phyloP scores from a whole-genome alignment of 2,888 invertebrate genomes.

The Acronicta alni region DNA sequence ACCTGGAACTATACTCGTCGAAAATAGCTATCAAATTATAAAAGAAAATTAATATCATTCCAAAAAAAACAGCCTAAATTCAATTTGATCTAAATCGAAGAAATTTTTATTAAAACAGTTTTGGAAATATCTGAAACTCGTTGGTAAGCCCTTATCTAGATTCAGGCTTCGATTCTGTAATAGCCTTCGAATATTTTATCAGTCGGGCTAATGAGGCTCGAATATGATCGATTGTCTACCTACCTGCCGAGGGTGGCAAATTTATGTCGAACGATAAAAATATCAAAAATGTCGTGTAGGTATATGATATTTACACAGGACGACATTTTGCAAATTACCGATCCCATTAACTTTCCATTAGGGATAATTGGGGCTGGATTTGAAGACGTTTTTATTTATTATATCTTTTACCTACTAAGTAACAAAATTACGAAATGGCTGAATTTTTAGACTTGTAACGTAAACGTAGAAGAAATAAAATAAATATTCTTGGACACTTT shows the following conservation, averaged over 20 bases:
- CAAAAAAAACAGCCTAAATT: conserved; percentile 19
- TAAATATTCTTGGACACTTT: too few species aligned
- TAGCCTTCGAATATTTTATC: conserved; percentile 38
- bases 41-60: background rate
- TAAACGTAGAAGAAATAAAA: too few species aligned
- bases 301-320: conserved; percentile 79
- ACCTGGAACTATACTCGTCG: too few species aligned
- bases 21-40: background rate
- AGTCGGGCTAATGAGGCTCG: conserved; percentile 48
- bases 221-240: conserved; percentile 53
- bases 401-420: conserved; percentile 29
- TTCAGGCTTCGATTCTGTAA: conserved; percentile 40
- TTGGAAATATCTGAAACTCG: conserved; percentile 23
- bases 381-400: conserved; percentile 46
- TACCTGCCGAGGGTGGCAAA: conserved; percentile 52
- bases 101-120: conserved; percentile 42
- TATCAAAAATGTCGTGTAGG: conserved; percentile 72
- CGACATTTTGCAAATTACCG: conserved; percentile 86
- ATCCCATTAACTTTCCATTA: conserved; percentile 88
- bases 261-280: conserved; percentile 66
- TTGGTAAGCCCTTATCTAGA: conserved; percentile 39
- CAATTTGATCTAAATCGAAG: conserved; percentile 32
- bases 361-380: conserved; percentile 72
- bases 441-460: background rate
- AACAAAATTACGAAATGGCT: background rate